These are phyloP conservation scores for Paramormyrops kingsleyae DNA, from an alignment of 2,113 vertebrate genomes.

Conservation along the genomic window DNA sequence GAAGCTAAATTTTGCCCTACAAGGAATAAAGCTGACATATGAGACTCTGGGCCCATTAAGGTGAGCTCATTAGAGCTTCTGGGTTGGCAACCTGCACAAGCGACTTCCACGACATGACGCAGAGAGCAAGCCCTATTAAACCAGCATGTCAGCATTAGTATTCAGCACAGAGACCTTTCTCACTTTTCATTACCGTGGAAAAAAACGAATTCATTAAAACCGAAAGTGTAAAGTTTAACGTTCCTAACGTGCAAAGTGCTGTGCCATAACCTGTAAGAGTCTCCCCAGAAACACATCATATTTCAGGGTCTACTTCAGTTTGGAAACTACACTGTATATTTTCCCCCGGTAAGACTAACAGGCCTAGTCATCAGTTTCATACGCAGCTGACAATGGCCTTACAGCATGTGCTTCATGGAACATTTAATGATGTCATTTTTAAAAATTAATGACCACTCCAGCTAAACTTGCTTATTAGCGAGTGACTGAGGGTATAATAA, in stretches of 20 bases:
- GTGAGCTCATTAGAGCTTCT: background rate
- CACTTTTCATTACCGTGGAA: background rate
- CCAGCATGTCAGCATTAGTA: background rate
- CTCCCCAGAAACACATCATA: background rate
- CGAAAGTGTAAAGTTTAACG: background rate
- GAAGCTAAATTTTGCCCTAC: background rate
- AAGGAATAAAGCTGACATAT: conserved; percentile 18
- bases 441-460: background rate
- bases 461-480: background rate
- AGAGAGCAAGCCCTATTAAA: background rate
- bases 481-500: background rate
- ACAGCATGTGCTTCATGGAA: conserved; percentile 5
- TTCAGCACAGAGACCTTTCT: background rate
- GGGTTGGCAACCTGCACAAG: background rate
- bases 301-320: background rate
- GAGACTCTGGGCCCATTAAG: background rate
- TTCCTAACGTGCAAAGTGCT: background rate
- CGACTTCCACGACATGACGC: background rate
- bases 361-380: background rate
- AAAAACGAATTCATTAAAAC: background rate
- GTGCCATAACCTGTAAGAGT: background rate
- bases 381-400: background rate
- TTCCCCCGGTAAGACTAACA: background rate
- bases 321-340: background rate
- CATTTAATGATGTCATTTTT: background rate